phyloP scores from a whole-genome alignment of 2,113 vertebrate species.

The Indri indri region DNA sequence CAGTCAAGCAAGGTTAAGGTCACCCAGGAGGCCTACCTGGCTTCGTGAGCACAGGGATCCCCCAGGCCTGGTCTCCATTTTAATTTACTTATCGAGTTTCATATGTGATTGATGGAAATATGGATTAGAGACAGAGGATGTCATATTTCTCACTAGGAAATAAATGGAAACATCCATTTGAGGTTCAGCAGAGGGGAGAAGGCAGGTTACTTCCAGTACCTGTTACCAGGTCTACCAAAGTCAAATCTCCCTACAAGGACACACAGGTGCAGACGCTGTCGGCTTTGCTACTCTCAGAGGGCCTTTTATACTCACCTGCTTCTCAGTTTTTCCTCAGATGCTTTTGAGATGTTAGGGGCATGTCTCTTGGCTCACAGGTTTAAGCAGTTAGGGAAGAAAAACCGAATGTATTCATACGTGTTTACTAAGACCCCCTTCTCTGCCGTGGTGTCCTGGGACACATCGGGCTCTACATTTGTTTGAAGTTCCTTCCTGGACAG shows the following conservation, averaged over 20 bases:
- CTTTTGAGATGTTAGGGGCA: background rate
- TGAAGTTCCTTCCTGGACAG: background rate
- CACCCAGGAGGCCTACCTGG: background rate
- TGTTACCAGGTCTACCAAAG: too few species aligned
- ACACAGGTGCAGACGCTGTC: rapidly evolving
- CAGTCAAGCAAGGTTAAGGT: background rate
- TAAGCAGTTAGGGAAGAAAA: background rate
- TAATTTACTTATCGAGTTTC: background rate
- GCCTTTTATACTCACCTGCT: background rate
- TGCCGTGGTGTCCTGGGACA: background rate
- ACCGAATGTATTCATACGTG: rapidly evolving
- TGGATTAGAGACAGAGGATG: background rate
- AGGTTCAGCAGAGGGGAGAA: rapidly evolving
- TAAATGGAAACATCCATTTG: background rate
- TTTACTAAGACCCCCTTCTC: background rate
- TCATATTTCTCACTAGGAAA: rapidly evolving
- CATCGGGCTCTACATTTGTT: too few species aligned
- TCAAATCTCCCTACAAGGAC: background rate
- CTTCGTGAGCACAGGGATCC: background rate
- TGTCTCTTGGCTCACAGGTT: background rate
- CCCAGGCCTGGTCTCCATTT: background rate
- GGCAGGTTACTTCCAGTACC: rapidly evolving
- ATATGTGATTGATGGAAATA: rapidly evolving
- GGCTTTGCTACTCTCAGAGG: rapidly evolving
- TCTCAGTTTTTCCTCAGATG: background rate